Evolutionary conservation across 2,113 vertebrate species (phyloP).

Genomic region (Carassius gibelio): DNA sequence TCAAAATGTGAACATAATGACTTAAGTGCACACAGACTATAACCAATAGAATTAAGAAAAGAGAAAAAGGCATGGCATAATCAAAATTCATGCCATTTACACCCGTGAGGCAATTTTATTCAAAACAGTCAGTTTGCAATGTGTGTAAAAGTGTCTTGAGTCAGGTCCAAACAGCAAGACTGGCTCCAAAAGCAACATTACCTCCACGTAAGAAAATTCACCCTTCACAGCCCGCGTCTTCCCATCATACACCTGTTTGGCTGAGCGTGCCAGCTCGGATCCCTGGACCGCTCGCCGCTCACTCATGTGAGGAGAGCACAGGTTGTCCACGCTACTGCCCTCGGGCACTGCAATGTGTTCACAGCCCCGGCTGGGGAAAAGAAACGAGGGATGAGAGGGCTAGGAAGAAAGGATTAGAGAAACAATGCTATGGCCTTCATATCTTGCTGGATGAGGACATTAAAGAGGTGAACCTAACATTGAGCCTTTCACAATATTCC

Average conservation of each 20-base stretch:
- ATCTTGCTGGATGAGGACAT: slow-evolving; percentile 36
- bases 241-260: slow-evolving; percentile 81
- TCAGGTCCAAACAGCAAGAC: slow-evolving; percentile 65
- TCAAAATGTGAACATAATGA: neutral
- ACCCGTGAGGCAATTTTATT: slow-evolving; percentile 3
- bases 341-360: slow-evolving; percentile 80
- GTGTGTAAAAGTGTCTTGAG: slow-evolving; percentile 70
- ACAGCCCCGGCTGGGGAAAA: slow-evolving; percentile 66
- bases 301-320: slow-evolving; percentile 78
- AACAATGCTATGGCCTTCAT: slow-evolving; percentile 72
- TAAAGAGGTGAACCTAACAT: slow-evolving; percentile 49
- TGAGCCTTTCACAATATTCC: slow-evolving; percentile 56
- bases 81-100: neutral
- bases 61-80: neutral
- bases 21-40: neutral
- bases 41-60: slow-evolving; percentile 2
- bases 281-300: slow-evolving; percentile 72
- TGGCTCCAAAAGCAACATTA: slow-evolving; percentile 72
- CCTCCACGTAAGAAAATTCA: slow-evolving; percentile 72
- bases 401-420: slow-evolving; percentile 65
- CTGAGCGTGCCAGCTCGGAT: slow-evolving; percentile 76
- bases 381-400: slow-evolving; percentile 20
- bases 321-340: slow-evolving; percentile 78
- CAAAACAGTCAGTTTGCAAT: slow-evolving; percentile 47
- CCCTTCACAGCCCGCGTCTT: slow-evolving; percentile 77